Evolutionary conservation across 1,140 invertebrate species (phyloP), one percentile per base, ranked within the genome.

Genomic region (Oryctes rhinoceros): DNA sequence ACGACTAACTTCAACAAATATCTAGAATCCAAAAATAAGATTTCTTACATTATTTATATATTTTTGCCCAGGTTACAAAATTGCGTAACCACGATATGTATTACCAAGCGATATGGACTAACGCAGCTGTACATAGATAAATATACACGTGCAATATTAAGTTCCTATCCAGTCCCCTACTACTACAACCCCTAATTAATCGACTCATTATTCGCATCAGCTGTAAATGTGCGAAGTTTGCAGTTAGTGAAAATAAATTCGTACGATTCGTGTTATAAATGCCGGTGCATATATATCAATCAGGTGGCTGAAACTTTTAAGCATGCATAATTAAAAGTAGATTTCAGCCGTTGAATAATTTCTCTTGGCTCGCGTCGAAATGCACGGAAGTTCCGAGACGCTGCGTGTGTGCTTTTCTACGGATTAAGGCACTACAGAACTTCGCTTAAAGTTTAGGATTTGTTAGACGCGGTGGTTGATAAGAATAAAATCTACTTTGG

Each of bases 231-330:
- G 65, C 24, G 65, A 30, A 71, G 20, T 71, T 71, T 30, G 65
- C 65, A 37, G 20, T 71, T 71, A 71, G 37, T 71, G 65, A 71
- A 71, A 35, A 71, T 71, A 71, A 71, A 37, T 71, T 15, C 1
- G 13, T 15, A 15, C 20, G 20, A 71, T 30, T 71, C 65, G 65
- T 15, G 65, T 71, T 71, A 71, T 71, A 71, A 71, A 71, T 71
- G 65, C 20, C 13, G 65, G 24, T 71, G 65, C 65, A 71, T 71
- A 71, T 24, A 71, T 71, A 71, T 71, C 65, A 71, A 71, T 71
- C 65, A 71, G 65, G 65, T 3, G 35, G 65, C 65, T 71, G 24
- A 37, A 71, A 71, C 20, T 71, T 71, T 71, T 71, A 71, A 30
- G 65, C 24, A 15, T 37, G 20, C 24, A 71, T 71, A 71, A 71